These are phyloP conservation scores for Polymixis flavicincta DNA, from an alignment of 2,888 invertebrate species.

Conservation along the genomic window DNA sequence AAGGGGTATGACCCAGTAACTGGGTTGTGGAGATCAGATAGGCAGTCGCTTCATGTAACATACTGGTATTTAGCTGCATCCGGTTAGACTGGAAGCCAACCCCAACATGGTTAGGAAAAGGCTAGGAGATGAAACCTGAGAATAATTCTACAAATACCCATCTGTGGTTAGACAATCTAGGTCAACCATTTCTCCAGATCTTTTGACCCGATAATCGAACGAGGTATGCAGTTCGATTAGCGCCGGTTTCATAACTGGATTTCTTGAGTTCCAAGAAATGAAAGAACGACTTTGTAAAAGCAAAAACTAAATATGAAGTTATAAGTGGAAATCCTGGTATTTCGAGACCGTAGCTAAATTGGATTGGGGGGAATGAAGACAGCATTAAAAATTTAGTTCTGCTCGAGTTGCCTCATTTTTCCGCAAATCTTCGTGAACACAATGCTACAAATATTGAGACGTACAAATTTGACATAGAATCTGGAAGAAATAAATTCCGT, in stretches of 20 bases:
- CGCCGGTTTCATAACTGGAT: conserved; percentile 62
- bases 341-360: conserved; percentile 49
- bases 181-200: conserved; percentile 51
- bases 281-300: conserved; percentile 50
- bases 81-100: too few relatives aligned
- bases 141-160: conserved; percentile 13
- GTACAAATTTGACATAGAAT: conserved; percentile 5
- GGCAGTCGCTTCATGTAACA: too few relatives aligned
- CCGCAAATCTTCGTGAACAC: not conserved
- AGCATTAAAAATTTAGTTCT: conserved; percentile 41
- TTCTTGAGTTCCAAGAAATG: conserved; percentile 57
- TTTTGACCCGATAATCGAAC: conserved; percentile 49
- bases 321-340: conserved; percentile 49
- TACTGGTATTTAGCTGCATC: too few relatives aligned
- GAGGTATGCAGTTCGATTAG: conserved; percentile 64
- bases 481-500: not conserved
- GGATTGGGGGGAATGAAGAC: conserved; percentile 38
- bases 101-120: too few relatives aligned
- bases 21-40: too few relatives aligned
- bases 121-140: not conserved
- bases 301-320: conserved; percentile 51
- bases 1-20: too few relatives aligned
- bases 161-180: conserved; percentile 42
- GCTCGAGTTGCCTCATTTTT: conserved; percentile 15
- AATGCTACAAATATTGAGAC: not conserved